Percentiles rank a stretch among this genome's conserved stretches.
Evolutionary conservation across 1,140 invertebrate genomes (phyloP).

Genomic region (Cecropterus lyciades): DNA sequence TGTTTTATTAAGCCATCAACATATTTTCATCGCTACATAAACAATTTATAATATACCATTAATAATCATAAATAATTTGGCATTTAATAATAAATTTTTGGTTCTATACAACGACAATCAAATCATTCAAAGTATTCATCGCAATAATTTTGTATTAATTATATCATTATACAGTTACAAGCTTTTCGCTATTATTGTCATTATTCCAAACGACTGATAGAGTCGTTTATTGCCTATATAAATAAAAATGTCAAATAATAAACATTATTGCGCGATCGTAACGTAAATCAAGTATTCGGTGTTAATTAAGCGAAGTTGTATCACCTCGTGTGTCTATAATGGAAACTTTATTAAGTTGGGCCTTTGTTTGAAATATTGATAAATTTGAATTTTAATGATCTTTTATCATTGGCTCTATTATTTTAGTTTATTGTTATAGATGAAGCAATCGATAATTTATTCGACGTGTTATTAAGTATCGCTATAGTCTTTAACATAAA

Average conservation of each 20-base stretch:
- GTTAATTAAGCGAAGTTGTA: slow-evolving; percentile 17
- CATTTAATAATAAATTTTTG: too few species aligned
- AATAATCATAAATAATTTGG: too few species aligned
- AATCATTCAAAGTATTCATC: too few species aligned
- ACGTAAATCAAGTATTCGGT: slow-evolving; percentile 20
- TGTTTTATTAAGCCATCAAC: too few species aligned
- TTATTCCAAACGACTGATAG: slow-evolving; percentile 11
- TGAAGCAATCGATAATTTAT: too few species aligned
- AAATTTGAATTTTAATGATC: background rate
- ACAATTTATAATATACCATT: too few species aligned
- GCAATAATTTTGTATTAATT: background rate
- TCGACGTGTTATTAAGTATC: too few species aligned
- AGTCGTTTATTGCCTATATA: slow-evolving; percentile 18
- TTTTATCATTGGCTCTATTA: background rate
- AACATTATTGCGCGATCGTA: slow-evolving; percentile 20
- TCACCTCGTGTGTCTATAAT: slow-evolving; percentile 2
- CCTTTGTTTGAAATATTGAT: slow-evolving; percentile 3
- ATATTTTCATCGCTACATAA: too few species aligned
- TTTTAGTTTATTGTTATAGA: too few species aligned
- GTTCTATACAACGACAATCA: too few species aligned
- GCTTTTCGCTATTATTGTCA: slow-evolving; percentile 6
- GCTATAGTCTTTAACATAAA: too few species aligned
- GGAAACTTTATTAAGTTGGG: background rate
- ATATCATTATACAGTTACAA: slow-evolving; percentile 11
- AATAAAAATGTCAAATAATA: slow-evolving; percentile 29